These are phyloP conservation scores for Chelonoidis abingdonii DNA, from an alignment of 2,113 vertebrate species.

Conservation along the genomic window DNA sequence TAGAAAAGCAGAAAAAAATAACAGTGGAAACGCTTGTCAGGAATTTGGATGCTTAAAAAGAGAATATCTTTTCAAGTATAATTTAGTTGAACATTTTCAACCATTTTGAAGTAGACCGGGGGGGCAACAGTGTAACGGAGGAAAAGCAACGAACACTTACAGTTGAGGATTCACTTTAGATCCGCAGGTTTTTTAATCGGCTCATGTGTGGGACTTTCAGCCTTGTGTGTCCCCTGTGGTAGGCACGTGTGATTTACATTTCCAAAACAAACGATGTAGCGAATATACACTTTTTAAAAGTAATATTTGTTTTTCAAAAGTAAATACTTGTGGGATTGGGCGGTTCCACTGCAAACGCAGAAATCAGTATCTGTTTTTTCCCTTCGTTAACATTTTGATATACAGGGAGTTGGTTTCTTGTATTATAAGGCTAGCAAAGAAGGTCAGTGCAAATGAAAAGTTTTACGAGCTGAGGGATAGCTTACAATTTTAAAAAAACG, in stretches of 20 bases:
- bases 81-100: neutral
- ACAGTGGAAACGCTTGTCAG: neutral
- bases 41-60: neutral
- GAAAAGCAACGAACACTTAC: neutral
- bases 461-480: neutral
- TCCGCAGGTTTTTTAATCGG: neutral
- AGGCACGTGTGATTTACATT: constrained; percentile 57
- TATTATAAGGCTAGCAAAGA: neutral
- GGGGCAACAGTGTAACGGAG: neutral
- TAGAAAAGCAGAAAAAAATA: neutral
- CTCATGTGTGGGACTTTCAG: neutral
- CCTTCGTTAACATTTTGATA: neutral
- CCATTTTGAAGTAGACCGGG: neutral
- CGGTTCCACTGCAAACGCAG: constrained; percentile 52
- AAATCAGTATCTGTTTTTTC: neutral
- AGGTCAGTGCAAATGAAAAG: neutral
- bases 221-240: constrained; percentile 1
- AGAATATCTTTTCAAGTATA: neutral
- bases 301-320: constrained; percentile 63
- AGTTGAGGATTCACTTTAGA: neutral
- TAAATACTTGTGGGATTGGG: constrained; percentile 57
- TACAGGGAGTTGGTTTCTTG: neutral
- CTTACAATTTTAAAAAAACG: neutral
- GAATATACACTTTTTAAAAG: constrained; percentile 36
- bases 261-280: constrained; percentile 53